Evolutionary conservation across 2,797 vertebrate genomes (phyloP).

Genomic region (Tiaroga cobitis): DNA sequence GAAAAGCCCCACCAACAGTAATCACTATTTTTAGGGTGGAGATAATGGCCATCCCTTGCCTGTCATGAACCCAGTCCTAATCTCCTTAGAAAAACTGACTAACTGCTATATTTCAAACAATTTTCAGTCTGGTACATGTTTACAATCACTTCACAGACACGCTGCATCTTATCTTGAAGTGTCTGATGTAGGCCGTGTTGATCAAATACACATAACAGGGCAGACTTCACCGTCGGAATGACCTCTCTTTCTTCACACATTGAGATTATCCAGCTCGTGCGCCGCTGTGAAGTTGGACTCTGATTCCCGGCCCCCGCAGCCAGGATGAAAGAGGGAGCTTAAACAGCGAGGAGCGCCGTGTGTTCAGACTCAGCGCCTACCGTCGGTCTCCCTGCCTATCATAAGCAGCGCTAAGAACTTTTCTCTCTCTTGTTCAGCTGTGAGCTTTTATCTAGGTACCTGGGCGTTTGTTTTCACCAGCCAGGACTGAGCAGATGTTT

Average conservation of each 20-base stretch:
- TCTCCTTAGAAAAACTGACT: not conserved
- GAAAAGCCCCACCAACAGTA: not conserved
- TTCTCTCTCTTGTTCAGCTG: conserved; percentile 24
- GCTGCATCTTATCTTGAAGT: conserved; percentile 4
- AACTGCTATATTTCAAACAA: not conserved
- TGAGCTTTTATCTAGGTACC: conserved; percentile 36
- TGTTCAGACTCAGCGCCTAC: conserved; percentile 38
- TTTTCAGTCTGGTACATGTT: not conserved
- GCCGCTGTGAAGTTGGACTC: conserved; percentile 46
- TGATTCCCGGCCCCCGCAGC: conserved; percentile 42
- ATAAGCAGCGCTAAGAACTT: conserved; percentile 42
- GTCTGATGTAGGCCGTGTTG: conserved; percentile 7
- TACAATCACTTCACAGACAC: not conserved
- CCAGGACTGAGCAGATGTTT: conserved; percentile 42
- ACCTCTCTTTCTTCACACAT: conserved; percentile 36
- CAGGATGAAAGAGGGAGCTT: conserved; percentile 53
- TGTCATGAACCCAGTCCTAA: not conserved
- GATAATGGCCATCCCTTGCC: not conserved
- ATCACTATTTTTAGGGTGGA: not conserved
- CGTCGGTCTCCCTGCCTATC: conserved; percentile 19
- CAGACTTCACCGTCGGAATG: conserved; percentile 29
- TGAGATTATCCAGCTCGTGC: conserved; percentile 39
- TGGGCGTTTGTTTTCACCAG: conserved; percentile 34
- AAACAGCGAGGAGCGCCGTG: conserved; percentile 30
- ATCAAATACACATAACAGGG: conserved; percentile 18